Evolutionary conservation across 2,797 vertebrate genomes (phyloP).

Genomic region (Anolis apletophallus): DNA sequence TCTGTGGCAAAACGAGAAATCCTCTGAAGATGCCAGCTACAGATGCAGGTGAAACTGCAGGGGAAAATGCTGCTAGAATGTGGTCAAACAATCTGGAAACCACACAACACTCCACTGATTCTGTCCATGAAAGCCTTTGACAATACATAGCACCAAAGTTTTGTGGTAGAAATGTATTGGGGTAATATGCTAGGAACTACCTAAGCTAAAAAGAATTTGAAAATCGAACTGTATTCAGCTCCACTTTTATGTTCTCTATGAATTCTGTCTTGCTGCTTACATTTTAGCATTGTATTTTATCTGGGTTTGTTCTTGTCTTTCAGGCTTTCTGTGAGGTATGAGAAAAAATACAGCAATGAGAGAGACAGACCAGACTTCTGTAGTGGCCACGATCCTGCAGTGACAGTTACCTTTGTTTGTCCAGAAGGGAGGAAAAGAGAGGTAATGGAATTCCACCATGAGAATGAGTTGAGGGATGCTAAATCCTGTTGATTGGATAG

Average conservation of each 20-base stretch:
- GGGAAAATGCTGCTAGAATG: too few species aligned
- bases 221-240: not conserved
- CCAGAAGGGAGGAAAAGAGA: constrained; percentile 87
- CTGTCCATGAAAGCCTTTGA: too few species aligned
- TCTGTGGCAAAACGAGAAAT: too few species aligned
- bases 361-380: constrained; percentile 79
- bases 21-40: too few species aligned
- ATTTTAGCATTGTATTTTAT: not conserved
- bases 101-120: too few species aligned
- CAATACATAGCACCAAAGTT: not conserved
- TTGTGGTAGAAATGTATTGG: not conserved
- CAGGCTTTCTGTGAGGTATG: constrained; percentile 88
- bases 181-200: not conserved
- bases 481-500: not conserved
- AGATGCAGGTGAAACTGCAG: too few species aligned
- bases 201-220: not conserved
- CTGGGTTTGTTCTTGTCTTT: constrained; percentile 10
- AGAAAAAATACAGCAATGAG: constrained; percentile 44
- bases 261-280: not conserved
- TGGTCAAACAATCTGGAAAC: too few species aligned
- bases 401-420: constrained; percentile 91
- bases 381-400: constrained; percentile 84
- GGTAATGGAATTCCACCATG: constrained; percentile 50
- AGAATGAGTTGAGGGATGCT: not conserved
- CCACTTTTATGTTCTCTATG: not conserved